phyloP scores from a whole-genome alignment of 2,797 vertebrate species.

The Harpagifer antarcticus region DNA sequence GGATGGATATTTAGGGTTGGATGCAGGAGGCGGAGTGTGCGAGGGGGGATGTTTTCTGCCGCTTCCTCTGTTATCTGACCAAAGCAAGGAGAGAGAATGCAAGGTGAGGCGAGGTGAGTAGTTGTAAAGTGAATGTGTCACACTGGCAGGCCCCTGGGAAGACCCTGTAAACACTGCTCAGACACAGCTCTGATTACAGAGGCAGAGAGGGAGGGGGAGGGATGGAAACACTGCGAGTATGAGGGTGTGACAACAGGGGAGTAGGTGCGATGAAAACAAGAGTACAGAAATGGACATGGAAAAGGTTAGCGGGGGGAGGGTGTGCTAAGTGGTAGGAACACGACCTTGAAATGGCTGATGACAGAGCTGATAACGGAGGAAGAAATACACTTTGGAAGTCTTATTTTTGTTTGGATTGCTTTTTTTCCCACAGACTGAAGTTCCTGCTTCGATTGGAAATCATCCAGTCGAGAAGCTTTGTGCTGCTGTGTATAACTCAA shows the following conservation, averaged over 20 bases:
- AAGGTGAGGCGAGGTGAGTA: constrained; percentile 52
- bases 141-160: constrained; percentile 65
- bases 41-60: constrained; percentile 31
- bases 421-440: constrained; percentile 24
- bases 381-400: constrained; percentile 14
- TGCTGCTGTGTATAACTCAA: constrained; percentile 42
- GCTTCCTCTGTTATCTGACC: constrained; percentile 61
- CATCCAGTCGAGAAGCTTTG: constrained; percentile 28
- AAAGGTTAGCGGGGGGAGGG: constrained; percentile 19
- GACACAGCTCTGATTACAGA: constrained; percentile 76
- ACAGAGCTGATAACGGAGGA: constrained; percentile 23
- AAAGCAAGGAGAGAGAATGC: constrained; percentile 38
- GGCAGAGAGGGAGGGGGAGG: constrained; percentile 24
- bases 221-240: constrained; percentile 29
- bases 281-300: constrained; percentile 37
- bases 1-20: constrained; percentile 16
- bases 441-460: constrained; percentile 45
- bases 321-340: constrained; percentile 26
- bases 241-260: constrained; percentile 35
- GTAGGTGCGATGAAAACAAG: constrained; percentile 44
- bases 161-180: constrained; percentile 72
- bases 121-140: constrained; percentile 72
- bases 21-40: background rate
- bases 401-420: constrained; percentile 34
- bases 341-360: constrained; percentile 36